Base-by-base conservation (phyloP, 35 echinoderm and acorn worm species). In the Diadema setosum region DNA sequence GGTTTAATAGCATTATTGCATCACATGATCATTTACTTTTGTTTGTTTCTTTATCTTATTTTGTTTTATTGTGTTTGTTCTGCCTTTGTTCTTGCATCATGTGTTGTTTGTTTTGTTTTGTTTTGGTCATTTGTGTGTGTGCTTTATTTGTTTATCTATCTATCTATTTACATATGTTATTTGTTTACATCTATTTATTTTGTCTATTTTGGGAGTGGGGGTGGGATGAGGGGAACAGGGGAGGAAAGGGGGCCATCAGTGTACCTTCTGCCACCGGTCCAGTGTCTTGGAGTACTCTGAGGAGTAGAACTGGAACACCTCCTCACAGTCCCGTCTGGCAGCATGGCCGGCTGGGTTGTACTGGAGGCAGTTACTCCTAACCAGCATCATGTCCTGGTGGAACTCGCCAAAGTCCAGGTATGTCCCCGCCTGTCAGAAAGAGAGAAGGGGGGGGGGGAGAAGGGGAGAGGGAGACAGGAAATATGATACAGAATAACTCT, bases 241-340 rank as follows among this genome's bases (percentile, higher is more conserved):
- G 2, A 2, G 17, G 18, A 23, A 1, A 67, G 23, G 7, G 31
- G 12, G 36, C 11, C 12, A 4, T 8, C 3, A 55, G 16, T 60
- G 23, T 88, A 97, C 96, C 96, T 94, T 98, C 70, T 91, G 87
- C 93, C 89, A 92, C 70, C 89, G 91, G n/a, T 99, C 96, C 17
- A 92, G 52, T 3, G 89, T 70, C 70, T 99, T 99, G 18, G 45
- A 70, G 64, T 94, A 99, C 65, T 99, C 92, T 46, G 85, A 73
- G 23, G 86, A 60, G 50, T 99, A 99, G 70, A 99, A 99, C 86
- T 99, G 96, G 63, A 95, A 99, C 4, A 99, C 93, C 37, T 95
- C 88, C 45, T 95, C 96, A 29, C 96, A 94, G 57, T 99, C 96
- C 87, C 81, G 85, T 14, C 92, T 65, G 15, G 90, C 93, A 63